phyloP scores from a whole-genome alignment of 2,113 vertebrate species.

The Pipa parva region DNA sequence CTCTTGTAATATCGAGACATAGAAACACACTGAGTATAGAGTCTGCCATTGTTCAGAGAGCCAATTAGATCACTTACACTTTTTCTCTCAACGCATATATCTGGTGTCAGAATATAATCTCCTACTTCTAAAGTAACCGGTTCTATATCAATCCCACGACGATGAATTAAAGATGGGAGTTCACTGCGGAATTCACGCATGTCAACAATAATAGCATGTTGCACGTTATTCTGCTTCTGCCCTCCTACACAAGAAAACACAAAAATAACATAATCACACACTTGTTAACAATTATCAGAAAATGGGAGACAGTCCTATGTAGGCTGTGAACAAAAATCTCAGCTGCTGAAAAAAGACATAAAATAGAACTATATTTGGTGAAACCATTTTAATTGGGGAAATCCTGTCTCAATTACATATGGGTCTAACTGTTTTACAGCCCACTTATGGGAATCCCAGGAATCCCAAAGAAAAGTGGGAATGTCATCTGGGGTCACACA shows the following conservation, averaged over 20 bases:
- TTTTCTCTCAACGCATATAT: slow-evolving; percentile 90
- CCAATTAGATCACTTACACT: slow-evolving; percentile 91
- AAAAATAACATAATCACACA: background rate
- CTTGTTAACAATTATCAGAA: too few species aligned
- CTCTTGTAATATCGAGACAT: slow-evolving; percentile 91
- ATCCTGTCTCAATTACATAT: too few species aligned
- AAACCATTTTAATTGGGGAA: too few species aligned
- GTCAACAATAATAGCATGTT: slow-evolving; percentile 82
- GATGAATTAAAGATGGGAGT: slow-evolving; percentile 86
- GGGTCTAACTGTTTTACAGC: too few species aligned
- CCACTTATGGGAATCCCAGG: too few species aligned
- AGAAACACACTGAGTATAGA: slow-evolving; percentile 84
- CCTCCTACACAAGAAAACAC: slow-evolving; percentile 66
- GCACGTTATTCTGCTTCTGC: slow-evolving; percentile 69
- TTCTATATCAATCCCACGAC: slow-evolving; percentile 89
- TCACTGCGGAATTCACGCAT: slow-evolving; percentile 96
- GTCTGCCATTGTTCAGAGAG: slow-evolving; percentile 83
- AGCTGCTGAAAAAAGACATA: too few species aligned
- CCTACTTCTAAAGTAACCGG: slow-evolving; percentile 91
- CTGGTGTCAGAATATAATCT: slow-evolving; percentile 90
- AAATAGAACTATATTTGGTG: too few species aligned
- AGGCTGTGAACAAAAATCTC: too few species aligned
- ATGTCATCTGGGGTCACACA: too few species aligned
- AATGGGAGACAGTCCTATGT: too few species aligned
- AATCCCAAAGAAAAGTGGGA: too few species aligned